Conservation (phyloP, 2,888 invertebrate genomes). For the Lasioglossum leucozonium region DNA sequence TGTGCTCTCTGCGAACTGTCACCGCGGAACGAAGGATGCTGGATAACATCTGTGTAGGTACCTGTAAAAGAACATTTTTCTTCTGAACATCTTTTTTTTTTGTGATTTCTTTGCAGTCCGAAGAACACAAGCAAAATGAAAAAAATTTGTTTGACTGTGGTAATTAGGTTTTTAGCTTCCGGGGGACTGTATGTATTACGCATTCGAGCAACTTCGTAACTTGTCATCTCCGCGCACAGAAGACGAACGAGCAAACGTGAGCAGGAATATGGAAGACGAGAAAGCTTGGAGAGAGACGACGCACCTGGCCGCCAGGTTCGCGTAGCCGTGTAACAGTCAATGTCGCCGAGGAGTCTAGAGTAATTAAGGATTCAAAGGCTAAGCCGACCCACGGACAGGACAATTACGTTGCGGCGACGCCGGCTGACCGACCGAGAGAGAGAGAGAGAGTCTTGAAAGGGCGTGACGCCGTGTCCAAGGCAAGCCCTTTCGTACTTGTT, state of each 20-base stretch:
- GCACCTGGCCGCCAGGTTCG: slow-evolving; percentile 30
- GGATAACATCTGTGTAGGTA: slow-evolving; percentile 3
- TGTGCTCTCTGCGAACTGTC: slow-evolving; percentile 44
- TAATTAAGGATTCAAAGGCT: slow-evolving; percentile 57
- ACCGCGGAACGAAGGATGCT: slow-evolving; percentile 25
- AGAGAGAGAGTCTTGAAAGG: slow-evolving; percentile 12
- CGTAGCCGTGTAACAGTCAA: background rate
- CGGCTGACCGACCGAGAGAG: slow-evolving; percentile 24
- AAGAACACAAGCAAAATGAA: background rate
- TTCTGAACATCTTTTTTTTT: background rate
- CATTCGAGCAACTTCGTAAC: background rate
- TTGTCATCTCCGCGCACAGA: background rate
- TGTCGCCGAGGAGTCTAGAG: slow-evolving; percentile 16
- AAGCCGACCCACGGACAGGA: slow-evolving; percentile 33
- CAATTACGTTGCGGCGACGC: slow-evolving; percentile 53
- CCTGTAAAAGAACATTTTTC: background rate
- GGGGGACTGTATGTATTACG: background rate
- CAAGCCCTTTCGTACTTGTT: slow-evolving; percentile 2
- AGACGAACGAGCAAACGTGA: slow-evolving; percentile 1
- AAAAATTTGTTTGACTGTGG: background rate
- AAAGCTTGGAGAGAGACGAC: background rate
- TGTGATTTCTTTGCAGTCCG: background rate
- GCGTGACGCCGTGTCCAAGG: slow-evolving; percentile 32
- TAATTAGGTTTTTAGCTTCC: background rate
- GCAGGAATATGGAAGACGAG: background rate